phyloP scores from a whole-genome alignment of 92 coral and sea anemone genomes.

The Isaurus tuberculatus region DNA sequence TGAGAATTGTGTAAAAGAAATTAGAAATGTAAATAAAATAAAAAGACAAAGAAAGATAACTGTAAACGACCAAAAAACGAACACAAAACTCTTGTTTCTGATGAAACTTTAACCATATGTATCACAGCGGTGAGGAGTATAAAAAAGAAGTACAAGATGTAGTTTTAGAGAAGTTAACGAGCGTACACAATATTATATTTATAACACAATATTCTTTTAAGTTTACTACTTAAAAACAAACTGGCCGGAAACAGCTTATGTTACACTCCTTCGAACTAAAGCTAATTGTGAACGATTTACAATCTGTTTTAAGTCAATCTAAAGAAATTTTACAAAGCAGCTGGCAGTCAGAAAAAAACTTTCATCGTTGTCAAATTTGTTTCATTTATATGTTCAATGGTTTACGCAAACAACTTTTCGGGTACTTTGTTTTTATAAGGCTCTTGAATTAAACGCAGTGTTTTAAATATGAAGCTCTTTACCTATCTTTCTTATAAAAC shows the following conservation, averaged over 20 bases:
- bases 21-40: slow-evolving; percentile 75
- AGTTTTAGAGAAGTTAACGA: slow-evolving; percentile 59
- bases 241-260: slow-evolving; percentile 86
- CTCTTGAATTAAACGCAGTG: slow-evolving; percentile 16
- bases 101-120: slow-evolving; percentile 47
- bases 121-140: slow-evolving; percentile 24
- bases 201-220: no score
- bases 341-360: slow-evolving; percentile 62
- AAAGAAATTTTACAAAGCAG: slow-evolving; percentile 69
- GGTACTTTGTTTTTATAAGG: slow-evolving; percentile 15
- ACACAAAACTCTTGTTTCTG: slow-evolving; percentile 23
- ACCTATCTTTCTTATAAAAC: neutral
- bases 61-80: slow-evolving; percentile 19
- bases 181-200: slow-evolving; percentile 53
- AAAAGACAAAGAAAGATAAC: slow-evolving; percentile 54
- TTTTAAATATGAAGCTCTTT: slow-evolving; percentile 33
- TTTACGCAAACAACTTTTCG: slow-evolving; percentile 33
- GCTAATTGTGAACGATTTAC: slow-evolving; percentile 84
- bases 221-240: slow-evolving; percentile 81
- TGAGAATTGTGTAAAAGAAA: slow-evolving; percentile 84
- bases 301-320: slow-evolving; percentile 64
- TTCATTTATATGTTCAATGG: slow-evolving; percentile 56
- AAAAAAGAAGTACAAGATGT: slow-evolving; percentile 34
- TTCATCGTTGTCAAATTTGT: slow-evolving; percentile 26
- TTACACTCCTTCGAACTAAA: slow-evolving; percentile 64